Base-by-base conservation (phyloP, 2,888 invertebrate genomes). In the Apodemia zela region DNA sequence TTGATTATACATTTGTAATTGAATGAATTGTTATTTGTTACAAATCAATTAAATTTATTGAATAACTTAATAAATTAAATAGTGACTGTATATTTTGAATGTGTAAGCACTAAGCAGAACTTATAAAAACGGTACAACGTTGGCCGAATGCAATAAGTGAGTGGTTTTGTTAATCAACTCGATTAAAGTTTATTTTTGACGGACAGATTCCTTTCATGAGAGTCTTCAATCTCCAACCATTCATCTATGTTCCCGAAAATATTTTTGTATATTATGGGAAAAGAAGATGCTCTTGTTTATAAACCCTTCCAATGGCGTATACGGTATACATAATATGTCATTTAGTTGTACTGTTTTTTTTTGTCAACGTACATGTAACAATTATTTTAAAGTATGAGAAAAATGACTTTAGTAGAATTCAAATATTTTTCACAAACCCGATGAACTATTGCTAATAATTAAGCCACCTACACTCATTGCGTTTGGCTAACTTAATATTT, bases 11-110 rank as follows among this genome's bases (percentile, higher is more conserved):
- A 10, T n/a, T 49, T 58, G 29, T 58, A 25, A 58, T 58, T 15
- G 29, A 33, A 58, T 59, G 59, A 59, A 35, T 29, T 59, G 59
- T 35, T 35, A 35, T 59, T 33, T 59, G 18, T 29, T n/a, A 10
- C 35, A 58, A 25, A 51, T 51, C 49, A 54, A 25, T 54, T 21
- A 54, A 54, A 15, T 54, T 54, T 54, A 54, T 54, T 54, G 25
- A 21, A 11, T n/a, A n/a, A n/a, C n/a, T 21, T 51, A 21, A 4
- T 51, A 18, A 21, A 54, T 21, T 3, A 21, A 25, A 54, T 54
- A 25, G 25, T 54, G 4, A 25, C 13, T 54, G 54, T 54, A 54
- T 54, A 54, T 54, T 54, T 25, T 25, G 54, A 25, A 54, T 25
- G 18, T 21, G 25, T 54, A 54, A 54, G 15, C 25, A 25, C 5